These are phyloP conservation scores for Rhingia campestris DNA, from an alignment of 2,888 invertebrate genomes.

Conservation along the genomic window DNA sequence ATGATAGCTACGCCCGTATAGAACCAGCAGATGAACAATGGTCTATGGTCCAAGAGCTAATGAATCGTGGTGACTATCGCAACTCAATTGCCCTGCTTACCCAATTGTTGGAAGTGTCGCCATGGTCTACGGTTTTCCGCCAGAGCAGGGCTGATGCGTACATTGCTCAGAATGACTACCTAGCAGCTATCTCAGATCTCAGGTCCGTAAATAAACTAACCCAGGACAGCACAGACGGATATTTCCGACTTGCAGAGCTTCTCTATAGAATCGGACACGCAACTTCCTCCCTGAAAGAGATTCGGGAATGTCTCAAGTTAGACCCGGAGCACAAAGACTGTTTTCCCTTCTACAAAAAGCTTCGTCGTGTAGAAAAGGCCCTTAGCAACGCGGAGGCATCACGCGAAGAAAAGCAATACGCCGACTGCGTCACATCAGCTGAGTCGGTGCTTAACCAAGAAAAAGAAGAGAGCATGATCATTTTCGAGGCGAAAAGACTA, in stretches of 20 bases:
- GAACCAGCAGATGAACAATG: slow-evolving; percentile 86
- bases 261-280: slow-evolving; percentile 96
- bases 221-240: slow-evolving; percentile 94
- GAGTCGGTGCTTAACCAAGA: slow-evolving; percentile 88
- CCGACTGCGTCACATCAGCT: slow-evolving; percentile 88
- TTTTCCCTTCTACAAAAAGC: slow-evolving; percentile 96
- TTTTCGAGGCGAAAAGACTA: slow-evolving; percentile 89
- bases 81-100: slow-evolving; percentile 87
- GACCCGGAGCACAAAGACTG: slow-evolving; percentile 99
- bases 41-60: slow-evolving; percentile 86
- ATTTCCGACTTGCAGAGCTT: slow-evolving; percentile 87
- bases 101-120: slow-evolving; percentile 90
- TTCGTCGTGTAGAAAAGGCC: slow-evolving; percentile 95
- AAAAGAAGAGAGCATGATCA: slow-evolving; percentile 87
- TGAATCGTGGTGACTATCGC: slow-evolving; percentile 84
- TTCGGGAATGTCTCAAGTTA: slow-evolving; percentile 97
- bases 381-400: slow-evolving; percentile 86
- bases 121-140: slow-evolving; percentile 93
- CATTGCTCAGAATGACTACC: slow-evolving; percentile 89
- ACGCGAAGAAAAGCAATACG: slow-evolving; percentile 86
- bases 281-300: slow-evolving; percentile 94
- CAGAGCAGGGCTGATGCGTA: slow-evolving; percentile 94
- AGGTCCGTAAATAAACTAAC: slow-evolving; percentile 94
- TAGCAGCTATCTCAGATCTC: slow-evolving; percentile 95
- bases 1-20: slow-evolving; percentile 87